Percentiles rank a stretch among this genome's conserved stretches.
These are phyloP conservation scores for Capromys pilorides DNA, from an alignment of 2,797 vertebrate genomes.

Conservation along the genomic window DNA sequence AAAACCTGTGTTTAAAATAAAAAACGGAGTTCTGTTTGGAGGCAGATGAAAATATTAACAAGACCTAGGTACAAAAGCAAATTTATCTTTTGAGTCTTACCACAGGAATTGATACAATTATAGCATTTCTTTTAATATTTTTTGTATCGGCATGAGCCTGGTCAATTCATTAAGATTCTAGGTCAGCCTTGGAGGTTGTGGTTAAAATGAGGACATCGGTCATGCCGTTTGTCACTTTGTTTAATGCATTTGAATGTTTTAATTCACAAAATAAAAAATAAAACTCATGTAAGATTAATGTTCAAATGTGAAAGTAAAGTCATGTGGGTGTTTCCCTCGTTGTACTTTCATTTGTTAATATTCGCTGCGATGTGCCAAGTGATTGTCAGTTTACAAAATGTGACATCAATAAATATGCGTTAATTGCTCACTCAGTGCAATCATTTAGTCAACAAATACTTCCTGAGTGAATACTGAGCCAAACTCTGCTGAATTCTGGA, in stretches of 20 bases:
- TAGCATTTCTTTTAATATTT: constrained; percentile 32
- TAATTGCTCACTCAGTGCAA: constrained; percentile 67
- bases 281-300: not conserved
- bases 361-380: constrained; percentile 33
- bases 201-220: not conserved
- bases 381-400: constrained; percentile 72
- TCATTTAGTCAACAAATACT: constrained; percentile 63
- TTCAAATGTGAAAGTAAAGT: constrained; percentile 1
- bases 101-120: not conserved
- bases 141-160: not conserved
- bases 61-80: constrained; percentile 44
- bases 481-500: constrained; percentile 35
- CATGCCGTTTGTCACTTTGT: not conserved
- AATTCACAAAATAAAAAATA: constrained; percentile 24
- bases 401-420: constrained; percentile 58
- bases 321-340: constrained; percentile 23
- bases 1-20: constrained; percentile 52
- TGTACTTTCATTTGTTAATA: constrained; percentile 59
- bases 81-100: constrained; percentile 15
- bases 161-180: not conserved
- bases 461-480: constrained; percentile 49
- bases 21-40: constrained; percentile 36
- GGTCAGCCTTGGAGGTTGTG: not conserved
- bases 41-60: constrained; percentile 50
- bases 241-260: constrained; percentile 1